These are phyloP conservation scores for Lagodon rhomboides DNA, from an alignment of 2,797 vertebrate genomes.

Conservation along the genomic window DNA sequence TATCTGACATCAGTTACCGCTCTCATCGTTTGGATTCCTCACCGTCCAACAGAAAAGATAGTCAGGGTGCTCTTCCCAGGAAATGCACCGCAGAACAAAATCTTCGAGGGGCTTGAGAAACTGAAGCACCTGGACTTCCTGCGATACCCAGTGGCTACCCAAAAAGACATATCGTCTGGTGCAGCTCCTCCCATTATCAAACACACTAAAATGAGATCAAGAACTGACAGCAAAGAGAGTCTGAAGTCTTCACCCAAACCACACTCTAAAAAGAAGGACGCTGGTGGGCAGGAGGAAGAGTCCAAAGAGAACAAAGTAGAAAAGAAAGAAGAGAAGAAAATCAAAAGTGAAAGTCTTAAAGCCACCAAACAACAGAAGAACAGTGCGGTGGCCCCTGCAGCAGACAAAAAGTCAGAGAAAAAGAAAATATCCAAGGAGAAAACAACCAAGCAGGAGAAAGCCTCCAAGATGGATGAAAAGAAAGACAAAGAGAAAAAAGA, in stretches of 20 bases:
- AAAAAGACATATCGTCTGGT: conserved; percentile 93
- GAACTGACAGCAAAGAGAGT: conserved; percentile 98
- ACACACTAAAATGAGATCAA: conserved; percentile 95
- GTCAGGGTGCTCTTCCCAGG: conserved; percentile 98
- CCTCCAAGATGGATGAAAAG: conserved; percentile 95
- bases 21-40: conserved; percentile 98
- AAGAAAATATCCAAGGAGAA: conserved; percentile 94
- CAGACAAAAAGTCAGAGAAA: conserved; percentile 90
- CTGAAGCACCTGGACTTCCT: conserved; percentile 97
- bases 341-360: conserved; percentile 89
- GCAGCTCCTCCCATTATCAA: conserved; percentile 90
- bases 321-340: conserved; percentile 89
- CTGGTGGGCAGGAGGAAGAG: conserved; percentile 89
- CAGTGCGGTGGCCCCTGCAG: conserved; percentile 86
- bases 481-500: conserved; percentile 99
- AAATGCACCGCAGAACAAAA: conserved; percentile 99
- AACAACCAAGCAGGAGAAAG: conserved; percentile 91
- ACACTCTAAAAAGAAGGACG: conserved; percentile 91
- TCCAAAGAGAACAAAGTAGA: conserved; percentile 92
- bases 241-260: conserved; percentile 94
- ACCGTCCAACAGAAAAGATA: conserved; percentile 95
- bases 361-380: conserved; percentile 89
- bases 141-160: conserved; percentile 95
- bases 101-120: conserved; percentile 98
- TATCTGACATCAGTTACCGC: conserved; percentile 98